phyloP scores from a whole-genome alignment of 2,888 invertebrate species.

The Caenorhabditis drosophilae region DNA sequence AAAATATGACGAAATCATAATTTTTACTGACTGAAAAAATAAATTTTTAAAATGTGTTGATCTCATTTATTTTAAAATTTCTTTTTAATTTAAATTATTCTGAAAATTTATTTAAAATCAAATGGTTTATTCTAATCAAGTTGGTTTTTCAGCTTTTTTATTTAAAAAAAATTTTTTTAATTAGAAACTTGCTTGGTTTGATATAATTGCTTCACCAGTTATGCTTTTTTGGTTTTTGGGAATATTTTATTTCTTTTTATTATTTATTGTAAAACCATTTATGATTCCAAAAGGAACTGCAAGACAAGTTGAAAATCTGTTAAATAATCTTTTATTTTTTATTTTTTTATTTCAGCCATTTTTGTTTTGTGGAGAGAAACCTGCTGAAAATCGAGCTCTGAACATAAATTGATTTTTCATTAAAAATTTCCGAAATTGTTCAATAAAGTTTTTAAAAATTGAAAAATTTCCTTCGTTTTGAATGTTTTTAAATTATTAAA shows the following conservation, averaged over 20 bases:
- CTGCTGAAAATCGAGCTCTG: constrained; percentile 12
- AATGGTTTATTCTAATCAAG: constrained; percentile 30
- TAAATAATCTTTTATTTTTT: constrained; percentile 2
- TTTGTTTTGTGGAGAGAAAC: constrained; percentile 31
- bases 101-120: neutral
- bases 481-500: too few relatives aligned
- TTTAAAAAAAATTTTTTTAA: neutral
- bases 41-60: too few relatives aligned
- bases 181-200: constrained; percentile 39
- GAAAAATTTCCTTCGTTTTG: too few relatives aligned
- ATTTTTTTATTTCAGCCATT: constrained; percentile 26
- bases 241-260: constrained; percentile 24
- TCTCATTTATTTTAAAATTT: too few relatives aligned
- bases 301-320: constrained; percentile 19
- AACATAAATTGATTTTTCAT: constrained; percentile 17
- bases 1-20: neutral
- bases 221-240: constrained; percentile 36
- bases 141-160: constrained; percentile 3
- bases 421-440: too few relatives aligned
- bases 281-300: constrained; percentile 30
- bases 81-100: neutral
- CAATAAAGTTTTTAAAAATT: too few relatives aligned
- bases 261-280: constrained; percentile 35
- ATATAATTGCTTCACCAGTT: constrained; percentile 28
- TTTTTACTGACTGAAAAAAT: neutral